These are phyloP conservation scores for Pristionchus fissidentatus DNA, from an alignment of 2,888 invertebrate species.

Conservation along the genomic window DNA sequence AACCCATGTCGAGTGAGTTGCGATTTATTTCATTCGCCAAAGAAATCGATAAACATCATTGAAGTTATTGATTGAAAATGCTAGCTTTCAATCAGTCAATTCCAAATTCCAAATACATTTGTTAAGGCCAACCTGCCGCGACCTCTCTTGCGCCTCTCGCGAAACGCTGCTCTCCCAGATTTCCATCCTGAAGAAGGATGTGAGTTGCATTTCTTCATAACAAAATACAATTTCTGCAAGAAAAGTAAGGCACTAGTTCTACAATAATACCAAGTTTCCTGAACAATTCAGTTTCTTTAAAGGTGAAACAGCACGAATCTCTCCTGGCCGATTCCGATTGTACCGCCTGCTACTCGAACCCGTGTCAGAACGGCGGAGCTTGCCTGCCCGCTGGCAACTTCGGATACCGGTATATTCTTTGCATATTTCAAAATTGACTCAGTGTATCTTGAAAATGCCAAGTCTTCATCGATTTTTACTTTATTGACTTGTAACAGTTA, in stretches of 20 bases:
- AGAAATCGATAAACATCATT: background rate
- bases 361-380: slow-evolving; percentile 61
- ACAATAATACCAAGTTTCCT: background rate
- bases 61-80: background rate
- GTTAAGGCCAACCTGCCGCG: slow-evolving; percentile 39
- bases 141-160: slow-evolving; percentile 21
- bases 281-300: background rate
- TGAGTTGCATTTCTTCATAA: background rate
- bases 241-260: background rate
- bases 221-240: background rate
- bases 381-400: slow-evolving; percentile 55
- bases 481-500: too few relatives aligned
- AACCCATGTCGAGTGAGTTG: slow-evolving; percentile 11
- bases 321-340: slow-evolving; percentile 13
- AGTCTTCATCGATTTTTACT: too few relatives aligned
- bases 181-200: slow-evolving; percentile 12
- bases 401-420: slow-evolving; percentile 18
- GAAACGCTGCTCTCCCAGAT: slow-evolving; percentile 26
- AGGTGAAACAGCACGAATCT: background rate
- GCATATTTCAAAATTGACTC: too few relatives aligned
- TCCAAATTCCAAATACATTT: too few relatives aligned
- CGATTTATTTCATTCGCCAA: background rate
- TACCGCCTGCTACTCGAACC: slow-evolving; percentile 50
- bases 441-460: background rate
- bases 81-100: too few relatives aligned